Evolutionary conservation across 1,140 invertebrate species (phyloP).

Genomic region (Carposina sasakii): DNA sequence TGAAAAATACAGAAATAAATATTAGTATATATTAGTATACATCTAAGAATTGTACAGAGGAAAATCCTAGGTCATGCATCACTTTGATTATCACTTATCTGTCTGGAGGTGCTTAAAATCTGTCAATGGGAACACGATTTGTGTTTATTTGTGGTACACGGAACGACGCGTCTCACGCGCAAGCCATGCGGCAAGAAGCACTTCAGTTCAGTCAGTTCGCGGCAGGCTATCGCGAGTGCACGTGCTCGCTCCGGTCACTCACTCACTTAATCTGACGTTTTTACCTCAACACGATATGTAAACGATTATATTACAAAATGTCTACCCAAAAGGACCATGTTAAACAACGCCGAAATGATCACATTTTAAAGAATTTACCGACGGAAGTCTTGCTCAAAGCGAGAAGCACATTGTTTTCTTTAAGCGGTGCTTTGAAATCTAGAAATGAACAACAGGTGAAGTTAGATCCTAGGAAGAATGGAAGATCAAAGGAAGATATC

Average conservation of each 20-base stretch:
- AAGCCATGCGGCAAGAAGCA: conserved; percentile 39
- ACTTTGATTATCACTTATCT: too few species aligned
- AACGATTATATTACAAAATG: conserved; percentile 35
- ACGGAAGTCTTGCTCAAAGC: conserved; percentile 59
- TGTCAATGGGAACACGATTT: conserved; percentile 38
- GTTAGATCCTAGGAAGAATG: conserved; percentile 27
- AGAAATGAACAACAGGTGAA: conserved; percentile 45
- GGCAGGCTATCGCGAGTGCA: conserved; percentile 27
- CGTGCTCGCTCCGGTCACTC: conserved; percentile 44
- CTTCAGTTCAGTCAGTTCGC: conserved; percentile 58
- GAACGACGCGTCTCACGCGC: conserved; percentile 55
- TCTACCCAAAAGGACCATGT: conserved; percentile 41
- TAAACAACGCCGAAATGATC: conserved; percentile 46
- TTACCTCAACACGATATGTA: conserved; percentile 15
- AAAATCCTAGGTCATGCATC: too few species aligned
- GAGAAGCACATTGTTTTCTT: conserved; percentile 47
- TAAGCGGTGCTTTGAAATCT: conserved; percentile 51
- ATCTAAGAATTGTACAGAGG: too few species aligned
- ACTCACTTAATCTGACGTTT: conserved; percentile 14
- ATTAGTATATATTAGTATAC: too few species aligned
- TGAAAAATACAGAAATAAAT: too few species aligned
- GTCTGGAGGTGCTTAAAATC: not conserved
- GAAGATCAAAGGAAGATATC: conserved; percentile 32
- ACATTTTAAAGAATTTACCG: conserved; percentile 45
- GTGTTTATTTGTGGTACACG: conserved; percentile 65